A percentile compares a stretch with the other conserved stretches of the same genome.
Conservation (phyloP, 2,113 vertebrate genomes). For the human region DNA sequence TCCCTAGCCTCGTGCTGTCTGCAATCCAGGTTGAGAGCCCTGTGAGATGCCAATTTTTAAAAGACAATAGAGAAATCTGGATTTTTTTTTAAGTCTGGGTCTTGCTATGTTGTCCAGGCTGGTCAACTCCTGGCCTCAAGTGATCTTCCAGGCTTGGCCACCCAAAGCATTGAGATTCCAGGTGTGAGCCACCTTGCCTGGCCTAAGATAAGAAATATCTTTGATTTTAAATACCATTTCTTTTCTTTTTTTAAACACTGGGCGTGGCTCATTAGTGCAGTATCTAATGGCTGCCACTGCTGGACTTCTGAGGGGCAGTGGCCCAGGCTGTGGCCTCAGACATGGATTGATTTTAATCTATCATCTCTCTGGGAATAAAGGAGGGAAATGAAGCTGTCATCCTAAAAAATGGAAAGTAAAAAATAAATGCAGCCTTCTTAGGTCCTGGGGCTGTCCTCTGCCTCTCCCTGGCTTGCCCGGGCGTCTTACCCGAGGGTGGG, state of each 20-base stretch:
- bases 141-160: too few species aligned
- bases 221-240: neutral
- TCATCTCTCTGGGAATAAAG: neutral
- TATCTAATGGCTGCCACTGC: neutral
- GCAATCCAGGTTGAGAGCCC: too few species aligned
- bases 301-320: neutral
- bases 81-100: too few species aligned
- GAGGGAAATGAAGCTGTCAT: neutral
- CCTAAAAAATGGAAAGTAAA: neutral
- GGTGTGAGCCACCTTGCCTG: too few species aligned
- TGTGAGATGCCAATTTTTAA: neutral
- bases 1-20: neutral
- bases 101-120: too few species aligned
- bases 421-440: neutral
- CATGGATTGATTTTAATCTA: neutral
- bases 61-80: neutral
- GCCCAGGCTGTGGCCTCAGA: neutral
- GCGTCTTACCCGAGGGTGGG: neutral
- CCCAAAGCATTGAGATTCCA: too few species aligned
- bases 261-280: neutral
- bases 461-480: too few species aligned
- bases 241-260: neutral
- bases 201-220: neutral
- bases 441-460: neutral
- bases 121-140: too few species aligned